Conservation (phyloP, 2,888 invertebrate species). For the Papilio demoleus region DNA sequence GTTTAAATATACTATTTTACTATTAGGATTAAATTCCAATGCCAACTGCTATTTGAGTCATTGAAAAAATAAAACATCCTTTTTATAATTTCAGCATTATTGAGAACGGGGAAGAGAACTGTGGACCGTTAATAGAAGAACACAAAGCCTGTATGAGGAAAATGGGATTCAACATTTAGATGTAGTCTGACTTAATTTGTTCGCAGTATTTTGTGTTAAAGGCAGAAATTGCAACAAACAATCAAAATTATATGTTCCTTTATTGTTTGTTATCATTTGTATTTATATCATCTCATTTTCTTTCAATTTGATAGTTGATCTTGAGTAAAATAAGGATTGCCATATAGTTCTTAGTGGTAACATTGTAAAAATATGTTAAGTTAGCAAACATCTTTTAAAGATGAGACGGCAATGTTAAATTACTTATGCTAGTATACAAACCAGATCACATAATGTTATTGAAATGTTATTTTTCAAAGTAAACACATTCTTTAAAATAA, state of each 20-base stretch:
- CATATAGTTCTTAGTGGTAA: no score
- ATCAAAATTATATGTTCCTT: neutral
- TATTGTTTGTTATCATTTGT: neutral
- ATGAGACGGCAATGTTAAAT: no score
- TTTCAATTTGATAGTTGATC: no score
- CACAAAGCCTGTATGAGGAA: constrained; percentile 98
- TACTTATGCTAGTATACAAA: no score
- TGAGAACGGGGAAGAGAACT: constrained; percentile 96
- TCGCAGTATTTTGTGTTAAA: neutral
- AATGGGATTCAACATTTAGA: constrained; percentile 97
- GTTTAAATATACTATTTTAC: neutral
- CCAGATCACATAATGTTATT: no score
- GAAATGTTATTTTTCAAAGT: no score
- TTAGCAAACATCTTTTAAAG: no score
- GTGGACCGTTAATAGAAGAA: constrained; percentile 94
- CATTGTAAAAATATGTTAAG: no score
- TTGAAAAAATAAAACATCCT: constrained; percentile 32
- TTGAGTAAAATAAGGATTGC: no score
- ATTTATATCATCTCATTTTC: neutral
- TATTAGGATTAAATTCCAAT: neutral
- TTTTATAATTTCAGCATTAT: constrained; percentile 88
- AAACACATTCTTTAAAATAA: no score
- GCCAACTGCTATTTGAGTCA: neutral
- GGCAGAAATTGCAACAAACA: neutral
- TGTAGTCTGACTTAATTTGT: constrained; percentile 33